Conservation (phyloP, 2,797 vertebrate genomes). For the Cheirogaleus major region DNA sequence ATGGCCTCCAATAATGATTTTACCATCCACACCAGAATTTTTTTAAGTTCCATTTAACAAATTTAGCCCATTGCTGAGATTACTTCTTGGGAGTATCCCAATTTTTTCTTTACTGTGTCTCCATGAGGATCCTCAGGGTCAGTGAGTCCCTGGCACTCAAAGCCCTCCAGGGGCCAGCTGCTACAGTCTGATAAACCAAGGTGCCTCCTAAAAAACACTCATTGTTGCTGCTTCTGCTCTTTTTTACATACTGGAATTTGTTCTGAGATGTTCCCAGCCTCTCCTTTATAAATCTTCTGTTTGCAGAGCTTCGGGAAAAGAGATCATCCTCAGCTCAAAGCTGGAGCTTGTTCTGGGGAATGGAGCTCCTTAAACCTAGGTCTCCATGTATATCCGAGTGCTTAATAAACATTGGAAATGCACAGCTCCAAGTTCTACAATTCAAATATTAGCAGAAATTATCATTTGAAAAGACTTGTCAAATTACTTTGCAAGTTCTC, state of each 20-base stretch:
- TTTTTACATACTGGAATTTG: conserved; percentile 26
- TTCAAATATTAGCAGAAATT: neutral
- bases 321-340: conserved; percentile 5
- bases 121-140: neutral
- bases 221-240: neutral
- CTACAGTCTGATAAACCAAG: conserved; percentile 33
- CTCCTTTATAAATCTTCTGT: neutral
- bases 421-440: neutral
- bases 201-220: conserved; percentile 2
- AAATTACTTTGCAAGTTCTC: neutral
- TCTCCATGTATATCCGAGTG: neutral
- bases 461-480: neutral
- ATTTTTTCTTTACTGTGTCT: neutral
- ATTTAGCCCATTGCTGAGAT: conserved; percentile 51
- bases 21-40: conserved; percentile 58
- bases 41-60: conserved; percentile 54
- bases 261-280: neutral
- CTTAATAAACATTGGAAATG: neutral
- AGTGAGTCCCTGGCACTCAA: conserved; percentile 20
- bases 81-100: conserved; percentile 51
- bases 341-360: neutral
- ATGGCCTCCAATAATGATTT: conserved; percentile 72
- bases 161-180: neutral
- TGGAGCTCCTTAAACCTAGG: neutral
- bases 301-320: conserved; percentile 1